Percentiles rank a stretch among this genome's conserved stretches.
These are phyloP conservation scores for Benitochromis conjunctus DNA, from an alignment of 2,113 vertebrate species.

Conservation along the genomic window DNA sequence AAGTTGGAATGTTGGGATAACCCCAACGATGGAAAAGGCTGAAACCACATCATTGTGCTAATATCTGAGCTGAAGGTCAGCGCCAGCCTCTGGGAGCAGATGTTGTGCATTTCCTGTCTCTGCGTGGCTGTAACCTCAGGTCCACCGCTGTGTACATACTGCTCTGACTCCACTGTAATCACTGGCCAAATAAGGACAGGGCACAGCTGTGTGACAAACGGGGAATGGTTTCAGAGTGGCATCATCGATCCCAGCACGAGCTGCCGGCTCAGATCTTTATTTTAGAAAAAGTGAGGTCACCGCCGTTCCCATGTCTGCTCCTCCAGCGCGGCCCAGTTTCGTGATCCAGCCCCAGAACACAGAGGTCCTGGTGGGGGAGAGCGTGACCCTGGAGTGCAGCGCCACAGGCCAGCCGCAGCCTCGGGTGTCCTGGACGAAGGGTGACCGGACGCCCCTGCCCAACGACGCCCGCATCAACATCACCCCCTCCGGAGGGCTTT, in stretches of 20 bases:
- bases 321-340: constrained; percentile 88
- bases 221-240: neutral
- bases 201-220: neutral
- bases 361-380: constrained; percentile 93
- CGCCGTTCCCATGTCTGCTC: neutral
- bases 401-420: constrained; percentile 91
- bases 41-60: neutral
- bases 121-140: constrained; percentile 21
- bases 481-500: constrained; percentile 91
- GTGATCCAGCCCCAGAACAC: constrained; percentile 98
- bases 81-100: constrained; percentile 30
- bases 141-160: constrained; percentile 23
- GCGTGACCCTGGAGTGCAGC: constrained; percentile 95
- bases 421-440: constrained; percentile 87
- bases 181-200: constrained; percentile 37
- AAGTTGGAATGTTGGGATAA: neutral
- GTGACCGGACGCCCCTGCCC: constrained; percentile 85
- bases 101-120: constrained; percentile 57
- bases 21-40: neutral
- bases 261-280: neutral
- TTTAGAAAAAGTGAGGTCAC: neutral
- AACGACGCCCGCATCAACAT: constrained; percentile 84
- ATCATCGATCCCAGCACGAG: neutral
- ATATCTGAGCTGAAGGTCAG: neutral
- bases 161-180: constrained; percentile 18